These are phyloP conservation scores for Montipora efflorescens DNA, from an alignment of 64 coral and sea anemone genomes.

Conservation along the genomic window DNA sequence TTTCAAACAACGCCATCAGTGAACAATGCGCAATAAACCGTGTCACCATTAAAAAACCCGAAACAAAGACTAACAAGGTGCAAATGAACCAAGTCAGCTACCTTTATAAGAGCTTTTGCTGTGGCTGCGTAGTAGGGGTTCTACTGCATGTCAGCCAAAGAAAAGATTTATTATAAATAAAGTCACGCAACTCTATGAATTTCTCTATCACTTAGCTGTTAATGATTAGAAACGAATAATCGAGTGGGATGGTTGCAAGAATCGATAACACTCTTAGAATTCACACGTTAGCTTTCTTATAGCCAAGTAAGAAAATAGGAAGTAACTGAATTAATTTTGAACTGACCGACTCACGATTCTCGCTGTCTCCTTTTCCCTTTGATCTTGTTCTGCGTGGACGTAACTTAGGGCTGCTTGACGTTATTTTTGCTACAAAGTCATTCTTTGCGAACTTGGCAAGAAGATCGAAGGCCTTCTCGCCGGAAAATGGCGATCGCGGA, in stretches of 20 bases:
- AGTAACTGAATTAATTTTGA: not conserved
- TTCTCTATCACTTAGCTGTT: conserved; percentile 8
- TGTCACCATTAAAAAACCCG: not conserved
- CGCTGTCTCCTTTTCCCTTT: conserved; percentile 22
- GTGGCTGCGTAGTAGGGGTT: too few species aligned
- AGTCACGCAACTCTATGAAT: conserved; percentile 32
- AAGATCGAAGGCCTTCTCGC: conserved; percentile 63
- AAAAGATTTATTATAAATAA: not conserved
- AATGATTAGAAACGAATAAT: not conserved
- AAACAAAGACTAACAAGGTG: conserved; percentile 11
- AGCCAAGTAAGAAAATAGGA: not conserved
- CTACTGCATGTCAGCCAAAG: too few species aligned
- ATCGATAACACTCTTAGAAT: too few species aligned
- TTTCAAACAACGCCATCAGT: conserved; percentile 10
- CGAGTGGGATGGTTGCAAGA: too few species aligned
- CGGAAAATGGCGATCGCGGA: conserved; percentile 27
- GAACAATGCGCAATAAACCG: not conserved
- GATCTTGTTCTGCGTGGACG: conserved; percentile 20
- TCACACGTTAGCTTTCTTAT: too few species aligned
- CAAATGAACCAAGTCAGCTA: not conserved
- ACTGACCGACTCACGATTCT: conserved; percentile 15
- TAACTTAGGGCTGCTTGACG: conserved; percentile 36
- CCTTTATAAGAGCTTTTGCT: too few species aligned
- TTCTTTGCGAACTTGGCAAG: conserved; percentile 30
- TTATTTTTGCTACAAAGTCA: conserved; percentile 46